Evolutionary conservation across 2,113 vertebrate genomes (phyloP), one percentile per base, ranked within the genome.

Genomic region (Irena cyanogastra): DNA sequence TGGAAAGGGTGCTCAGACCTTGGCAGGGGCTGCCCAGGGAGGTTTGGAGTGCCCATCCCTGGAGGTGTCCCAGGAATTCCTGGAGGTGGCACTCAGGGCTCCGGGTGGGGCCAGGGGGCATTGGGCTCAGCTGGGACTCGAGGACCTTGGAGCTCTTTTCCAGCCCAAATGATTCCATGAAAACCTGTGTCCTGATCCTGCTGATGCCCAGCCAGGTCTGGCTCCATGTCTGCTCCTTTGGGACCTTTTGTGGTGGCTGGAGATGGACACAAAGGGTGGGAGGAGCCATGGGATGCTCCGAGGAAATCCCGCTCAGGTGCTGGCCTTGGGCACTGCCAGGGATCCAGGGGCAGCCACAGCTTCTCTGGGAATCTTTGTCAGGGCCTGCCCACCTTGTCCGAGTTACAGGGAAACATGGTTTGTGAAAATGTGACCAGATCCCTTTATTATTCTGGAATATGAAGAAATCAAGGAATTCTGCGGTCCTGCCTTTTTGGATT

Each of bases 161-260:
- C 52, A 74, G 24, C 31, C 52, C 44, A 30, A 20, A 1, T 4
- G 21, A 42, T 69, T 52, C 66, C 66, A 52, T 52, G 35, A 8
- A 70, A 44, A 23, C 7, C 28, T 2, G 0, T 6, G n/a, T 24
- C 44, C 5, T 12, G 1, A 2, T 30, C 47, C 45, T 53, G 30
- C 9, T 57, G 5, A 0, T 24, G 42, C 20, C 49, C 4, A 1
- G 3, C 44, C 44, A 1, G 11, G 4, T 6, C 44, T 56, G 9
- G 41, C 19, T 69, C 47, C 1, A 4, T 37, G 13, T 5, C 37
- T 4, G 11, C 1, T 13, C 19, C 5, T 11, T 21, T 33, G 13
- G 39, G 19, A 28, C 6, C 39, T 30, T 68, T 18, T 50, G 23
- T 15, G 31, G 50, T 19, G 27, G 18, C 3, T 6, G 3, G 1